A percentile compares a stretch with the other conserved stretches of the same genome.
These are phyloP conservation scores for Lasaia peninsularis DNA, from an alignment of 1,140 invertebrate genomes.

Conservation along the genomic window DNA sequence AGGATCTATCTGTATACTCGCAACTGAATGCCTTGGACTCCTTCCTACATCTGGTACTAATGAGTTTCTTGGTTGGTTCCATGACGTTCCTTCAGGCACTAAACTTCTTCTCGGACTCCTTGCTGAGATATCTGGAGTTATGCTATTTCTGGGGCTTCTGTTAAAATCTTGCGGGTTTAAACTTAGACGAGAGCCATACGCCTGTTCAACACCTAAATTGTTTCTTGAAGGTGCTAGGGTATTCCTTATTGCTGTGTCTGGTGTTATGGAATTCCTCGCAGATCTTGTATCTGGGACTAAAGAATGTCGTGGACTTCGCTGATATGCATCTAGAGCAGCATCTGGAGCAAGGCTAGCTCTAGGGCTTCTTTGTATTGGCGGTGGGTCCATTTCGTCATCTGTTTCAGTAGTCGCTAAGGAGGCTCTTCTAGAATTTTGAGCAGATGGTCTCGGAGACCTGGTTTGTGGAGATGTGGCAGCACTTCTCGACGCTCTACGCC, in stretches of 20 bases:
- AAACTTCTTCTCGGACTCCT: slow-evolving; percentile 80
- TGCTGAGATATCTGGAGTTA: slow-evolving; percentile 75
- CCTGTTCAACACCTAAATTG: slow-evolving; percentile 78
- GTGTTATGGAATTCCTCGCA: slow-evolving; percentile 79
- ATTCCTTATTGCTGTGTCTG: slow-evolving; percentile 75
- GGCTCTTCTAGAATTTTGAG: slow-evolving; percentile 61
- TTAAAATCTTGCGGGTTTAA: slow-evolving; percentile 79
- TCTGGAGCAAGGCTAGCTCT: slow-evolving; percentile 81
- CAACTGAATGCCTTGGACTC: slow-evolving; percentile 79
- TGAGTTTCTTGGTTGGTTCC: slow-evolving; percentile 72
- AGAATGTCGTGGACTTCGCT: slow-evolving; percentile 80
- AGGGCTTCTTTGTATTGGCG: slow-evolving; percentile 78
- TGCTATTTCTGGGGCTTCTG: slow-evolving; percentile 81
- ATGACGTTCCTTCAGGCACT: slow-evolving; percentile 76
- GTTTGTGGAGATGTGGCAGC: slow-evolving; percentile 81
- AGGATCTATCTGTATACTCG: slow-evolving; percentile 70
- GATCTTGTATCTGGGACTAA: slow-evolving; percentile 78
- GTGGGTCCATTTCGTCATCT: slow-evolving; percentile 67
- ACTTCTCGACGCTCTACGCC: slow-evolving; percentile 80
- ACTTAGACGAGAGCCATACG: slow-evolving; percentile 75
- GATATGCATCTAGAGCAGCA: slow-evolving; percentile 77
- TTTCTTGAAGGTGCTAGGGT: slow-evolving; percentile 79
- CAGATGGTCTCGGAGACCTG: slow-evolving; percentile 64
- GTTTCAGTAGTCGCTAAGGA: slow-evolving; percentile 65
- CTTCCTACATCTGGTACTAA: slow-evolving; percentile 69